Evolutionary conservation across 2,797 vertebrate genomes (phyloP), one percentile per base, ranked within the genome.

Genomic region (Poeciliopsis turneri): DNA sequence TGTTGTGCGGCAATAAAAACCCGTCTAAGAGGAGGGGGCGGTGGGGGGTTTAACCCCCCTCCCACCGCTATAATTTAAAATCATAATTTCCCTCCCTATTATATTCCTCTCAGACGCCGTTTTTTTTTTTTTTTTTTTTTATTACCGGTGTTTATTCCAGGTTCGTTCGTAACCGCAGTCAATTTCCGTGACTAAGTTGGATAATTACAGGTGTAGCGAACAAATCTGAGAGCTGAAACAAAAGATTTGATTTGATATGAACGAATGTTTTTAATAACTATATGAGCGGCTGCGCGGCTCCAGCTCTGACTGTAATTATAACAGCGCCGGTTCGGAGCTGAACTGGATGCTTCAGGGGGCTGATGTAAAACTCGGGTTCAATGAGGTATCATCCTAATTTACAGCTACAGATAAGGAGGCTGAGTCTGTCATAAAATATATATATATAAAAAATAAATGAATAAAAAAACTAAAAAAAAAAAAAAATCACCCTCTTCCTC

Each of bases 321-420:
- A 94, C 94, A 93, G 95, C 90, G 94, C 97, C 57, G 28, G 57
- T 97, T 97, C 95, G 95, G 96, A 96, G 96, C 95, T 94, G 96
- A 96, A 96, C 95, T 88, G 93, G 91, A 95, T 83, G 96, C 96
- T 97, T 96, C 95, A 93, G 96, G 96, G 96, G 95, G 90, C 91
- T 94, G 96, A 95, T 95, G 95, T 95, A 96, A 96, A 97, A 97
- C 96, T 97, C 97, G 95, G 96, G 96, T 95, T 97, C 97, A 97
- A 94, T 97, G 95, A 96, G 97, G 97, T 95, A 97, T 97, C 97
- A 96, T 96, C 96, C 94, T 97, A 96, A 99, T 98, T 97, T 98
- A 97, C 96, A 97, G 96, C 90, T 71, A 77, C 75, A 97, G 97
- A 99, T 98, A 98, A 98, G 96, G 51, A 1, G 51, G 23, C 94